phyloP scores from a whole-genome alignment of 92 coral and sea anemone genomes.

The Umimayanthus kanabou region DNA sequence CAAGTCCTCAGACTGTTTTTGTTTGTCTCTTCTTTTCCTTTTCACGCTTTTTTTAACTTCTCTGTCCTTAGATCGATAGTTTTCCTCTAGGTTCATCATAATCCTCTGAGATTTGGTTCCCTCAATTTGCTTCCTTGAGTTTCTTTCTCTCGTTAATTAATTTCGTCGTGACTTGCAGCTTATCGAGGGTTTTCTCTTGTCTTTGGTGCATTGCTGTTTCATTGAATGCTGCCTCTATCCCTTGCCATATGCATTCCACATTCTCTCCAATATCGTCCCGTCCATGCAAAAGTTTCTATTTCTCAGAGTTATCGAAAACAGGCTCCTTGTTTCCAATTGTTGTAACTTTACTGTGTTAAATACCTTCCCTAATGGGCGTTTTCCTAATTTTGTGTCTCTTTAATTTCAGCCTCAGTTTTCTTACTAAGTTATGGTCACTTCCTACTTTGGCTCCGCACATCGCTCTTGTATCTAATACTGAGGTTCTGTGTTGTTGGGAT shows the following conservation, averaged over 20 bases:
- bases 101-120: background rate
- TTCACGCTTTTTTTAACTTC: too few species aligned
- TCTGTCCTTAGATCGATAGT: too few species aligned
- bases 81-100: too few species aligned
- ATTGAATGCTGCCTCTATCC: background rate
- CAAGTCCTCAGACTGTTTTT: too few species aligned
- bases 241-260: background rate
- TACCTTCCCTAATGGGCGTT: background rate
- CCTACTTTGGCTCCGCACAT: background rate
- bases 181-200: background rate
- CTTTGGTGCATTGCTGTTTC: background rate
- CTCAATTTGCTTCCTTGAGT: background rate
- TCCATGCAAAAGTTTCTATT: background rate
- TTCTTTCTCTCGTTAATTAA: constrained; percentile 17
- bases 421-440: background rate
- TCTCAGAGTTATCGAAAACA: background rate
- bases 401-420: background rate
- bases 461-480: too few species aligned
- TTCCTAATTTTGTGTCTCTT: background rate
- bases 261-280: background rate
- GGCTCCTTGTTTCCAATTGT: background rate
- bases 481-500: background rate
- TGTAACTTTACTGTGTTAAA: background rate
- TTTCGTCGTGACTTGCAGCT: background rate
- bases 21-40: too few species aligned